Conservation (phyloP, 1,140 invertebrate species). For the Eurytemora carolleeae region DNA sequence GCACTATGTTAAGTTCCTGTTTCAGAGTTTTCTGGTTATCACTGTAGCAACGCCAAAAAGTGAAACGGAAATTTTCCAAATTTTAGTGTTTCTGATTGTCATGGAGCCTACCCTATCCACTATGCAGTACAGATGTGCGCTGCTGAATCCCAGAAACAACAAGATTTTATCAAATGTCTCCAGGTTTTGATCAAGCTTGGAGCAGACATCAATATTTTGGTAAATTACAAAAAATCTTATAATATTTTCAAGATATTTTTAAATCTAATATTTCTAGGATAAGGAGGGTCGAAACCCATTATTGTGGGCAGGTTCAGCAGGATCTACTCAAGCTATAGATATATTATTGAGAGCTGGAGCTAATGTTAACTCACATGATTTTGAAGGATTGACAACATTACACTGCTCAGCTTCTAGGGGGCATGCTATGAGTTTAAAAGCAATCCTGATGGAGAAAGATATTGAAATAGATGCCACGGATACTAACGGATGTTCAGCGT, state of each 20-base stretch:
- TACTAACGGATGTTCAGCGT: constrained; percentile 68
- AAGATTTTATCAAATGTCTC: constrained; percentile 22
- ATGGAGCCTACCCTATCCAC: constrained; percentile 82
- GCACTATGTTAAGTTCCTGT: no score
- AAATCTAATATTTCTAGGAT: constrained; percentile 62
- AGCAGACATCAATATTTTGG: neutral
- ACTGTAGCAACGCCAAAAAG: no score
- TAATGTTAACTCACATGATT: constrained; percentile 51
- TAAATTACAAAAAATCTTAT: neutral
- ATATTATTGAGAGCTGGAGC: constrained; percentile 68
- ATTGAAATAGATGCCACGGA: constrained; percentile 64
- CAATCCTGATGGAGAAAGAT: constrained; percentile 64
- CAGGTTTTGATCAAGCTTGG: constrained; percentile 26
- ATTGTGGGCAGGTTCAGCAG: constrained; percentile 88
- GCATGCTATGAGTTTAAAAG: constrained; percentile 75
- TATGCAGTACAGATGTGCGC: constrained; percentile 93
- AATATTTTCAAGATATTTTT: neutral
- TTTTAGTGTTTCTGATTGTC: constrained; percentile 48
- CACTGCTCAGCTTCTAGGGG: constrained; percentile 81
- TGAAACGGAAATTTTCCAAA: no score
- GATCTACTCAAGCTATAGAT: constrained; percentile 25
- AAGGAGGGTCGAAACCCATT: constrained; percentile 77
- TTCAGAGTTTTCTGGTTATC: no score
- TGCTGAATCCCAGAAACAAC: constrained; percentile 43
- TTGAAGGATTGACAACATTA: constrained; percentile 46